phyloP scores from a whole-genome alignment of 2,888 invertebrate species.

The Limnephilus marmoratus region DNA sequence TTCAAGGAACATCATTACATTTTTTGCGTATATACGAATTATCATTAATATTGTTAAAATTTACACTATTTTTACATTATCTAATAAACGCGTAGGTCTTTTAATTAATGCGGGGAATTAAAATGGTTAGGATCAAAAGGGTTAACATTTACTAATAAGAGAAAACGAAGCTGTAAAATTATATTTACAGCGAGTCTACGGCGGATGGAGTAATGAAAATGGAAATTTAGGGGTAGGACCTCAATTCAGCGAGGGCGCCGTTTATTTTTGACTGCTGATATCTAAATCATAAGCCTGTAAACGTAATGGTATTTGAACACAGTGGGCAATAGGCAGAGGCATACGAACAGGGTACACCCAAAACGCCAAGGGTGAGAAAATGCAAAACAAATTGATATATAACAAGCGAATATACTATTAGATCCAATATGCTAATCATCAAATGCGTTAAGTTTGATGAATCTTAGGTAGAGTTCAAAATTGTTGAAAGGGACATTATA shows the following conservation, averaged over 20 bases:
- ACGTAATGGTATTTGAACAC: not conserved
- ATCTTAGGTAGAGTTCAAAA: not conserved
- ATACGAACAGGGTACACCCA: not conserved
- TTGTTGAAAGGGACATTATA: not conserved
- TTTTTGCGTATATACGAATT: not conserved
- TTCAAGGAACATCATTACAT: not conserved
- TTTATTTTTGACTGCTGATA: conserved; percentile 30
- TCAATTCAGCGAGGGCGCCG: conserved; percentile 22
- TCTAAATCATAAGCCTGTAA: not conserved
- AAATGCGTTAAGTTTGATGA: not conserved
- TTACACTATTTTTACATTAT: not conserved
- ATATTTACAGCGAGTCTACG: conserved; percentile 55
- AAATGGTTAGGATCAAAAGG: not conserved
- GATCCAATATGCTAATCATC: no score
- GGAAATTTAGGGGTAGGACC: conserved; percentile 33
- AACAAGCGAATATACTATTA: not conserved
- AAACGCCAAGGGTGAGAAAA: not conserved
- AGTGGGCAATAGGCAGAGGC: not conserved
- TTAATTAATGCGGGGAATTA: not conserved
- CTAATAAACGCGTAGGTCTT: not conserved
- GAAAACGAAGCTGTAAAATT: conserved; percentile 57
- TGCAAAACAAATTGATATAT: not conserved
- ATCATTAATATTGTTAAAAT: not conserved
- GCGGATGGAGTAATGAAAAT: conserved; percentile 41
- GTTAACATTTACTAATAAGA: conserved; percentile 47